Evolutionary conservation across 2,888 invertebrate genomes (phyloP), one percentile per base, ranked within the genome.

Genomic region (Spodoptera exigua): DNA sequence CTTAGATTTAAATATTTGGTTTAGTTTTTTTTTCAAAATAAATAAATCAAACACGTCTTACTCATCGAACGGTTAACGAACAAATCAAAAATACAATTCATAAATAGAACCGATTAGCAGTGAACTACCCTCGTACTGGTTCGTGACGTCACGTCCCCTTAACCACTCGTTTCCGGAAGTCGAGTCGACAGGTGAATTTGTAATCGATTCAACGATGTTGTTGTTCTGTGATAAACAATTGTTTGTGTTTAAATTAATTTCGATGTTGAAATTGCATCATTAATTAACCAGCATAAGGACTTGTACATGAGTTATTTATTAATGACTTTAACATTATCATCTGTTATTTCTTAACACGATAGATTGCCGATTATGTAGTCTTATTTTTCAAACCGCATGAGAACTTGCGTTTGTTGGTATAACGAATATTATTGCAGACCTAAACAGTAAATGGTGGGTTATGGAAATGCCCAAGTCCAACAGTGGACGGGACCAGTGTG

Each of bases 121-220:
- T 21, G 41, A 49, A 13, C 40, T 32, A 47, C 55, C 59, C 53
- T 55, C 14, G 47, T 45, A 18, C 59, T 51, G 51, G 61, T 55
- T 46, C 32, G 41, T 74, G 72, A 70, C 79, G 72, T 78, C 68
- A 76, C 61, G 52, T 44, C 51, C 61, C 57, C 62, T 61, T 73
- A 73, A 73, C 79, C 67, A 75, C 65, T 40, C 59, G 60, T 56
- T 74, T 78, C 78, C 78, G 76, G 76, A 36, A 66, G 46, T 69
- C 74, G 79, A 49, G 62, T 73, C 62, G 70, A 51, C 70, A 73
- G 70, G 74, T 70, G 70, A 72, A 49, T 17, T 27, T 17, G 18
- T 58, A 64, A 67, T 67, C 71, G 71, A 64, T 67, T 57, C 16
- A 21, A 39, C 27, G n/a, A n/a, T 40, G 64, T 44, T 46, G 43